phyloP scores from a whole-genome alignment of 1,140 invertebrate genomes.

The Drosophila eugracilis region DNA sequence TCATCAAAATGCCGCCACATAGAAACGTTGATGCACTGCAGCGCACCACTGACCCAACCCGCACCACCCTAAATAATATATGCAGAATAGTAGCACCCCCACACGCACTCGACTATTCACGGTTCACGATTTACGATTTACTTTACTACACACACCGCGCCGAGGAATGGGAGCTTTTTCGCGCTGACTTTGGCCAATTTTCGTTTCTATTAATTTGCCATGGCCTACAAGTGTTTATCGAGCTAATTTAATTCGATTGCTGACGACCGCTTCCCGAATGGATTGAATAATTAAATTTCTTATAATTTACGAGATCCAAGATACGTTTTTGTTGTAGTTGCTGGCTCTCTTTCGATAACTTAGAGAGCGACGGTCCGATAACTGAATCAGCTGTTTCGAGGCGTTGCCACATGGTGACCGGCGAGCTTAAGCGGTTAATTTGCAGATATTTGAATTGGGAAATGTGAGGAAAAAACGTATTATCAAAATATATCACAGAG shows the following conservation, averaged over 20 bases:
- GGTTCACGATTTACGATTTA: constrained; percentile 1
- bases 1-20: constrained; percentile 66
- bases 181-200: constrained; percentile 24
- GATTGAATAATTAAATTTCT: constrained; percentile 47
- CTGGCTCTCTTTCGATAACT: constrained; percentile 23
- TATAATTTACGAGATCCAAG: constrained; percentile 35
- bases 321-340: constrained; percentile 41
- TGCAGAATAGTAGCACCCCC: constrained; percentile 29
- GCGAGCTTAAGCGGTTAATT: background rate
- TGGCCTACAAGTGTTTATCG: constrained; percentile 15
- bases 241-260: constrained; percentile 32
- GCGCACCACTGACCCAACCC: background rate
- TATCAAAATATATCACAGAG: background rate
- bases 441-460: background rate
- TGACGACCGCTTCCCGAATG: background rate
- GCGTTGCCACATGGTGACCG: constrained; percentile 11
- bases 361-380: constrained; percentile 22
- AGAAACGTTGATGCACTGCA: constrained; percentile 26
- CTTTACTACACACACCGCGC: constrained; percentile 26
- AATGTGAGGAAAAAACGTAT: background rate
- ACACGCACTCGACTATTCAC: constrained; percentile 14
- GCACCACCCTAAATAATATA: constrained; percentile 4
- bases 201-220: constrained; percentile 16
- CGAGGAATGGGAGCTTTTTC: constrained; percentile 32
- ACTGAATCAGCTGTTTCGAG: constrained; percentile 20